phyloP scores from a whole-genome alignment of 1,140 invertebrate genomes.

The Anagrus nilaparvatae region DNA sequence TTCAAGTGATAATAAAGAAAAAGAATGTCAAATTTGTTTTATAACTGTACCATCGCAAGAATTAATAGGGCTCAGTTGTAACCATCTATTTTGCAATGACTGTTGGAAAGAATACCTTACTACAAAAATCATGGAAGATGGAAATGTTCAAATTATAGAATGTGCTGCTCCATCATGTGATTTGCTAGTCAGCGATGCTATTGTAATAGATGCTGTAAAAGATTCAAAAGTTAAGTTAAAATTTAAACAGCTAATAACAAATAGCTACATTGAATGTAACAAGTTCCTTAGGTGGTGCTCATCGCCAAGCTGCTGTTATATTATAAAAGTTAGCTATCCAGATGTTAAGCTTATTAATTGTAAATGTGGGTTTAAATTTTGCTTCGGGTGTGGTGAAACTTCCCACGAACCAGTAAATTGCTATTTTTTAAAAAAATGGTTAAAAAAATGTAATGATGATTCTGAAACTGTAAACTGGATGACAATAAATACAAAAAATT shows the following conservation, averaged over 20 bases:
- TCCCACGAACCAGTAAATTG: conserved; percentile 99
- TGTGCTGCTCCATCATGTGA: conserved; percentile 86
- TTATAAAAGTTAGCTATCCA: conserved; percentile 85
- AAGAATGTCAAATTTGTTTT: conserved; percentile 92
- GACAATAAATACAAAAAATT: conserved; percentile 98
- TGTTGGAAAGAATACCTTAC: conserved; percentile 97
- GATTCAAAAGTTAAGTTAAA: conserved; percentile 89
- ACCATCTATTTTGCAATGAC: conserved; percentile 85
- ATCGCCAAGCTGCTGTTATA: conserved; percentile 91
- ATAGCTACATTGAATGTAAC: conserved; percentile 98
- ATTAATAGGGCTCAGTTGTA: conserved; percentile 93
- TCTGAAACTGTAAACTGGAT: conserved; percentile 99
- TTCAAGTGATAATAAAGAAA: conserved; percentile 54
- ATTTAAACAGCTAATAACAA: conserved; percentile 96
- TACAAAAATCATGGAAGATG: conserved; percentile 96
- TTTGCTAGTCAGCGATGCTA: conserved; percentile 93
- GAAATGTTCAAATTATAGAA: conserved; percentile 88
- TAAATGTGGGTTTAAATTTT: conserved; percentile 84
- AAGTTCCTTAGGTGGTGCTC: conserved; percentile 93
- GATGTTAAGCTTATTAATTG: conserved; percentile 90
- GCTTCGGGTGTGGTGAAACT: conserved; percentile 93
- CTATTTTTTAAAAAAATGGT: conserved; percentile 86
- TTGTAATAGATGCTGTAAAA: conserved; percentile 84
- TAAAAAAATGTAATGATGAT: conserved; percentile 98
- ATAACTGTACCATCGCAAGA: conserved; percentile 69